Conservation (phyloP, 2,888 invertebrate genomes). For the Pachycephus smyrnensis region DNA sequence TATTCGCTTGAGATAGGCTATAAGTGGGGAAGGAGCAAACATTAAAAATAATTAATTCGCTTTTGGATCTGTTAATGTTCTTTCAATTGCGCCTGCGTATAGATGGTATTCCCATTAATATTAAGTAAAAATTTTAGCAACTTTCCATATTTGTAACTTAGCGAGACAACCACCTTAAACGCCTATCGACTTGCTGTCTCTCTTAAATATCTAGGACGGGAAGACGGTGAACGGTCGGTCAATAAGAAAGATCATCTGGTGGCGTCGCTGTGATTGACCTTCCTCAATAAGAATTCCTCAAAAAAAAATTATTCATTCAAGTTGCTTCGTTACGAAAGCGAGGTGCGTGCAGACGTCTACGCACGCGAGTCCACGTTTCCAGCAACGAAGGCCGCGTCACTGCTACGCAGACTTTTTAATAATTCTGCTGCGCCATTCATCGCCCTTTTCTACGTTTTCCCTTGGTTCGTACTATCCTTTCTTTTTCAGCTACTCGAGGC, state of each 20-base stretch:
- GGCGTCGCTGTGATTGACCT: background rate
- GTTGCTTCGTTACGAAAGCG: background rate
- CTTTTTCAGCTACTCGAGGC: background rate
- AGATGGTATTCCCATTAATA: too few relatives aligned
- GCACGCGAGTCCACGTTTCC: background rate
- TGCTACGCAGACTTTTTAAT: background rate
- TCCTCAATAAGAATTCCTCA: background rate
- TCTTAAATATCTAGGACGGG: background rate
- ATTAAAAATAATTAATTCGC: too few relatives aligned
- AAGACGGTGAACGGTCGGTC: background rate
- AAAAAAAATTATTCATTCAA: background rate
- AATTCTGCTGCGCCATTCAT: background rate
- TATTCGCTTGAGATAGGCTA: too few relatives aligned
- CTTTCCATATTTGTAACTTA: too few relatives aligned
- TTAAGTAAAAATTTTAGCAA: too few relatives aligned
- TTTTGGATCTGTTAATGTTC: too few relatives aligned
- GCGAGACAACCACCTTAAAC: background rate
- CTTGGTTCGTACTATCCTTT: background rate
- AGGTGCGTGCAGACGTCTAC: background rate
- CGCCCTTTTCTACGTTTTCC: background rate
- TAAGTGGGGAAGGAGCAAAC: too few relatives aligned
- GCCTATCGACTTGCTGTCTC: background rate
- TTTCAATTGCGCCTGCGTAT: too few relatives aligned
- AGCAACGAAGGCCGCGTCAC: background rate
- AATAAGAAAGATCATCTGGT: background rate